Evolutionary conservation across 2,888 invertebrate genomes (phyloP), one percentile per base, ranked within the genome.

Genomic region (Gasteruption jaculator): DNA sequence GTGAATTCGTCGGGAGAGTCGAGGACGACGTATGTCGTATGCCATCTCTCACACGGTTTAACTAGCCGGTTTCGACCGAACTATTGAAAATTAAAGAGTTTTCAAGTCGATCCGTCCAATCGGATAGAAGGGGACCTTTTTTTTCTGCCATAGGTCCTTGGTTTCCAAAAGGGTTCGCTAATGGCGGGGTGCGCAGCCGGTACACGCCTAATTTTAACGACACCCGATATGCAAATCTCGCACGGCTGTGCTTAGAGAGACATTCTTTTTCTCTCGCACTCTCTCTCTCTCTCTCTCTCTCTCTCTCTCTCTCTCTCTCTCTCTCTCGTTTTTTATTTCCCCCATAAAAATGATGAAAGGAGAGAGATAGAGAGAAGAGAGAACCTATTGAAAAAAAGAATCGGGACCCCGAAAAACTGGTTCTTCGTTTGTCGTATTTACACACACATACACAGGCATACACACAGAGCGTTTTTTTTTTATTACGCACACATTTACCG

Each of bases 141-240:
- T 35, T 44, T 38, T 24, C 15, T 26, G 26, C 33, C 10, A 22
- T 20, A 11, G 24, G 10, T 32, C 38, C 21, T 22, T 15, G 3
- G 11, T 14, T 24, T n/a, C 16, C 26, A 29, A 8, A 19, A 37
- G 15, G 31, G 20, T 25, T 16, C 19, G 38, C 36, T 27, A 34
- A 45, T 37, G 29, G 24, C 33, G 52, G 52, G 58, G 48, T 52
- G 45, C 41, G 40, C 26, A 38, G 5, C 52, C 48, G 50, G 54
- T 58, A 57, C 61, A 48, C 57, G 63, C 60, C 62, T 61, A 67
- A 69, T 66, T 68, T 60, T 59, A 68, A 65, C 63, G 68, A 65
- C 62, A 68, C 64, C 65, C 68, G 68, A 68, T 67, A 69, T 64
- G 66, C 64, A 65, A 65, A 68, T 67, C 61, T n/a, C 53, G 50